These are phyloP conservation scores for Oncorhynchus nerka DNA, from an alignment of 2,113 vertebrate genomes.

Conservation along the genomic window DNA sequence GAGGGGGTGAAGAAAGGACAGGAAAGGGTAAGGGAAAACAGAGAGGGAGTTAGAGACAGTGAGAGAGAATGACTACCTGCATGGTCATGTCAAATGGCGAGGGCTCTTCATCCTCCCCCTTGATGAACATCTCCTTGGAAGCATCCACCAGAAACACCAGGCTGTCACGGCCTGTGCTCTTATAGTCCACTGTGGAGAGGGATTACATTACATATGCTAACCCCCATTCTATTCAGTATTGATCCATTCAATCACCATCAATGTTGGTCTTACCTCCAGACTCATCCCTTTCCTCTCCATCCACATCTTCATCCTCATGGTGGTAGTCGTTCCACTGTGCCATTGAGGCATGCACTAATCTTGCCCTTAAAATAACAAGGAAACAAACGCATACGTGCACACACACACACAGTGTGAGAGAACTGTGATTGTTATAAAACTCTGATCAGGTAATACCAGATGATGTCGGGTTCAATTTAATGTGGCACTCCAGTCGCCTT, in stretches of 20 bases:
- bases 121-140: constrained; percentile 89
- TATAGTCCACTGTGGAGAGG: constrained; percentile 67
- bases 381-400: no score
- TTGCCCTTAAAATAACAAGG: background rate
- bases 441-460: background rate
- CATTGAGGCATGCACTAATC: constrained; percentile 65
- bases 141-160: constrained; percentile 93
- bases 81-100: constrained; percentile 92
- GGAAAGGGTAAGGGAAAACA: background rate
- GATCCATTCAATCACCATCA: no score
- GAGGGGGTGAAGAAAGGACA: background rate
- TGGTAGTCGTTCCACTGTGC: constrained; percentile 84
- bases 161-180: constrained; percentile 84
- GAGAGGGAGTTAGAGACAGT: background rate
- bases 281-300: constrained; percentile 74
- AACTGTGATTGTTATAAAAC: background rate
- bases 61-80: constrained; percentile 71
- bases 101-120: constrained; percentile 64
- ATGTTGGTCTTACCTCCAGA: constrained; percentile 67
- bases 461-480: background rate
- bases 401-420: background rate
- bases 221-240: no score
- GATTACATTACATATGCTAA: background rate
- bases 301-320: constrained; percentile 75
- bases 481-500: no score